Evolutionary conservation across 2,113 vertebrate genomes (phyloP).

Genomic region (Cryptoleucopteryx plumbea): DNA sequence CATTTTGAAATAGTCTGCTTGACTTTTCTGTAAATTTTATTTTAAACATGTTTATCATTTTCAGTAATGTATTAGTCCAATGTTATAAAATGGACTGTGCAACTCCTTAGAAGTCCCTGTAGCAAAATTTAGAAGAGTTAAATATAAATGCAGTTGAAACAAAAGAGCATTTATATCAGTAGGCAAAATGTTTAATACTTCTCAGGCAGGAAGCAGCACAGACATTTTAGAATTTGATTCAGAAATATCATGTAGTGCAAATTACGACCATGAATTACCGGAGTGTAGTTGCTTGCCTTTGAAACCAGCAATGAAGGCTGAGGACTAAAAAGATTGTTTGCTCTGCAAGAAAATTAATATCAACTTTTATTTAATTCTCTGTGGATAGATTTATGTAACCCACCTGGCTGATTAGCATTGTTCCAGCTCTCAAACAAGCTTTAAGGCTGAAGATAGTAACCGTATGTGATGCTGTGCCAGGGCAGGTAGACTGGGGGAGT

Average conservation of each 20-base stretch:
- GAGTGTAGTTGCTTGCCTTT: not conserved
- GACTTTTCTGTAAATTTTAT: not conserved
- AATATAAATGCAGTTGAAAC: not conserved
- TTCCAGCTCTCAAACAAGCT: not conserved
- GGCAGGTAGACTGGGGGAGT: not conserved
- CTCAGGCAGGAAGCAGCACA: not conserved
- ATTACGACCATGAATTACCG: not conserved
- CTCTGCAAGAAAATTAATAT: not conserved
- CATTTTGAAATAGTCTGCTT: not conserved
- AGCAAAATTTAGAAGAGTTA: not conserved
- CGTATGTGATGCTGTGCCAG: not conserved
- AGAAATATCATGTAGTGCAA: not conserved
- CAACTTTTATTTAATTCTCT: not conserved
- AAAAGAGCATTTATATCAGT: not conserved
- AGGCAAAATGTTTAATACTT: not conserved
- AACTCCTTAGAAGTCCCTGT: not conserved
- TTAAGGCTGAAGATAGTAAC: not conserved
- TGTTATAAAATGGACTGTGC: not conserved
- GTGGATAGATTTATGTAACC: not conserved
- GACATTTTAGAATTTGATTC: not conserved
- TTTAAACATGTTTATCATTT: not conserved
- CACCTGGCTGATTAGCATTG: not conserved
- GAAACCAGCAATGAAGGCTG: not conserved
- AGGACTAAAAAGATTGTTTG: not conserved
- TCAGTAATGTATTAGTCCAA: not conserved